Conservation (phyloP, 2,888 invertebrate species). For the Anaspis maculata region DNA sequence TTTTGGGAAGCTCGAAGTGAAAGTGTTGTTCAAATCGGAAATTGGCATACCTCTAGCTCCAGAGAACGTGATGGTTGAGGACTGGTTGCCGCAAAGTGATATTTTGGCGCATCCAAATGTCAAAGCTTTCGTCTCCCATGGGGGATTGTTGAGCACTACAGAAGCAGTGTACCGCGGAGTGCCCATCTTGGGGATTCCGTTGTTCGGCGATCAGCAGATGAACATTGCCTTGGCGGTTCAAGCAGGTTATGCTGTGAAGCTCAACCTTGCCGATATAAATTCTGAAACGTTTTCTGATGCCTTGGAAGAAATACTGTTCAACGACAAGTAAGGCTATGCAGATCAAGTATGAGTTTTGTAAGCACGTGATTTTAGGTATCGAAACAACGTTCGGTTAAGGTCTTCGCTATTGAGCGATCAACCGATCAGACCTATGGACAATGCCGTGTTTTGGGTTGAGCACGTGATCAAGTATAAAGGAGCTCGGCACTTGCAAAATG, state of each 20-base stretch:
- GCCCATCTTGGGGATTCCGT: slow-evolving; percentile 47
- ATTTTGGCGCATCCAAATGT: no score
- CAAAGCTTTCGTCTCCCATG: no score
- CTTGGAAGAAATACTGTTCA: slow-evolving; percentile 37
- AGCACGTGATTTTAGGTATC: background rate
- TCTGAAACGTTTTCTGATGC: no score
- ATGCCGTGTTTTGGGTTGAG: no score
- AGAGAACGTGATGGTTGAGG: slow-evolving; percentile 47
- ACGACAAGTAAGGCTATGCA: slow-evolving; percentile 5
- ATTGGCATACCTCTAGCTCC: slow-evolving; percentile 27
- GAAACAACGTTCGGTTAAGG: no score
- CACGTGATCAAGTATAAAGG: no score
- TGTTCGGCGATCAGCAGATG: slow-evolving; percentile 45
- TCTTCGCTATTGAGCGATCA: no score
- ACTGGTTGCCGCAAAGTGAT: slow-evolving; percentile 57
- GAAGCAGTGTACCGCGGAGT: no score
- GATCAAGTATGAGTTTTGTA: background rate
- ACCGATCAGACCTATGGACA: no score
- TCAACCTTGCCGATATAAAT: slow-evolving; percentile 36
- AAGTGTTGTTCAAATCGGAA: slow-evolving; percentile 62
- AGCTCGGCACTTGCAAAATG: no score
- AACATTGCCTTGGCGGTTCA: slow-evolving; percentile 42
- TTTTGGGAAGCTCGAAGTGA: slow-evolving; percentile 50
- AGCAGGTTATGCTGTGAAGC: slow-evolving; percentile 38
- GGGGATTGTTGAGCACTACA: no score